Conservation (phyloP, 2,797 vertebrate genomes). For the Sorex maritimensis region DNA sequence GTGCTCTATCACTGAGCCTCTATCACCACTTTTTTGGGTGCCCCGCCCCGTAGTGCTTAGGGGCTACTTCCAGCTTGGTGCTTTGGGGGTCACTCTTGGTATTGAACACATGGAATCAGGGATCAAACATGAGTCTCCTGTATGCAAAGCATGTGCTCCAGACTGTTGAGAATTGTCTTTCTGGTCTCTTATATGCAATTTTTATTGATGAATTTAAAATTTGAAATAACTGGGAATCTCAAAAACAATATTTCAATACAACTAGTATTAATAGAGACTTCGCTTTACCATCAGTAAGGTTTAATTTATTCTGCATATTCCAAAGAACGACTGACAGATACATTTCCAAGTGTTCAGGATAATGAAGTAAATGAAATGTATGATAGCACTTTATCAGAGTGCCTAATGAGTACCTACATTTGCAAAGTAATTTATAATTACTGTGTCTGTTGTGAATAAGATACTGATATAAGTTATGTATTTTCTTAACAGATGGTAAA, state of each 20-base stretch:
- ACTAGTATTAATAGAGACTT: conserved; percentile 56
- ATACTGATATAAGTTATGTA: not conserved
- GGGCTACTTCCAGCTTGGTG: too few species aligned
- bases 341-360: conserved; percentile 40
- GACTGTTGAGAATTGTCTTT: too few species aligned
- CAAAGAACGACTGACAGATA: conserved; percentile 24
- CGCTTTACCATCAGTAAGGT: conserved; percentile 66
- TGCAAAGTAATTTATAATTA: conserved; percentile 43
- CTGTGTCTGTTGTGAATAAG: conserved; percentile 33
- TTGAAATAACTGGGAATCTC: conserved; percentile 65
- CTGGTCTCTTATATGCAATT: conserved; percentile 15
- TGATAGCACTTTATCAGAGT: conserved; percentile 29
- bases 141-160: too few species aligned
- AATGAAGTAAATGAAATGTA: not conserved
- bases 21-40: too few species aligned
- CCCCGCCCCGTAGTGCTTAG: too few species aligned
- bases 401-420: not conserved
- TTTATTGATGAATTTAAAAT: conserved; percentile 64
- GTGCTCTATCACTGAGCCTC: too few species aligned
- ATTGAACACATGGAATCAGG: too few species aligned
- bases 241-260: conserved; percentile 66
- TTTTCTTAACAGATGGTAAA: not conserved
- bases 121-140: too few species aligned
- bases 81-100: too few species aligned
- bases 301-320: conserved; percentile 68